A percentile compares a stretch with the other conserved stretches of the same genome.
phyloP scores from a whole-genome alignment of 2,888 invertebrate species.

The Neuroscelio doddi region DNA sequence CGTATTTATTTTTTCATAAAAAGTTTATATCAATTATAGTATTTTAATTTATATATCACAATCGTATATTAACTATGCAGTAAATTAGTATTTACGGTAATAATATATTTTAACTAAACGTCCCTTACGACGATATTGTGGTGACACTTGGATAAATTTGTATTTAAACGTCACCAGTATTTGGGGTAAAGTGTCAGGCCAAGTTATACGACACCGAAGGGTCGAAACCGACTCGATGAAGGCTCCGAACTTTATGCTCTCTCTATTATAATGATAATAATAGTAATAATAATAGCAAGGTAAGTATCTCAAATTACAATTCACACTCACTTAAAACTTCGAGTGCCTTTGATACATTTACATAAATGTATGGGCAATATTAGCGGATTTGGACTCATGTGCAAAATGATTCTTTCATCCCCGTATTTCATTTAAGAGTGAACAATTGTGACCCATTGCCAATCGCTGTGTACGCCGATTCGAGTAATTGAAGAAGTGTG shows the following conservation, averaged over 20 bases:
- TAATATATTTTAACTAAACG: background rate
- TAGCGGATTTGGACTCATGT: too few relatives aligned
- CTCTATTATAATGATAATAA: constrained; percentile 12
- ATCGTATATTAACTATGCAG: too few relatives aligned
- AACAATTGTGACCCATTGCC: constrained; percentile 5
- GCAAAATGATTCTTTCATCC: background rate
- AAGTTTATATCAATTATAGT: too few relatives aligned
- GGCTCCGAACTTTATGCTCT: too few relatives aligned
- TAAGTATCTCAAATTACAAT: constrained; percentile 11
- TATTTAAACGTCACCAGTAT: constrained; percentile 13
- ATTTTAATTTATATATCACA: too few relatives aligned
- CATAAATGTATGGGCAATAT: too few relatives aligned
- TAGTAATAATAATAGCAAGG: constrained; percentile 5
- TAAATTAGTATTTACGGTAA: too few relatives aligned
- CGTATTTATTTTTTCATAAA: too few relatives aligned
- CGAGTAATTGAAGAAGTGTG: constrained; percentile 4
- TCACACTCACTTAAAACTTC: constrained; percentile 5
- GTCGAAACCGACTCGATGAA: too few relatives aligned
- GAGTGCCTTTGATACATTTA: constrained; percentile 5
- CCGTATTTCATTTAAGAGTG: background rate
- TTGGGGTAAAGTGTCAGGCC: constrained; percentile 8
- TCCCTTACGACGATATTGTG: constrained; percentile 1
- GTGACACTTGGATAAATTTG: constrained; percentile 10
- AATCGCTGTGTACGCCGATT: background rate
- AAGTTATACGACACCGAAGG: constrained; percentile 10